A percentile compares a stretch with the other conserved stretches of the same genome.
Conservation (phyloP, 2,113 vertebrate genomes). For the Hemiprocne comata region DNA sequence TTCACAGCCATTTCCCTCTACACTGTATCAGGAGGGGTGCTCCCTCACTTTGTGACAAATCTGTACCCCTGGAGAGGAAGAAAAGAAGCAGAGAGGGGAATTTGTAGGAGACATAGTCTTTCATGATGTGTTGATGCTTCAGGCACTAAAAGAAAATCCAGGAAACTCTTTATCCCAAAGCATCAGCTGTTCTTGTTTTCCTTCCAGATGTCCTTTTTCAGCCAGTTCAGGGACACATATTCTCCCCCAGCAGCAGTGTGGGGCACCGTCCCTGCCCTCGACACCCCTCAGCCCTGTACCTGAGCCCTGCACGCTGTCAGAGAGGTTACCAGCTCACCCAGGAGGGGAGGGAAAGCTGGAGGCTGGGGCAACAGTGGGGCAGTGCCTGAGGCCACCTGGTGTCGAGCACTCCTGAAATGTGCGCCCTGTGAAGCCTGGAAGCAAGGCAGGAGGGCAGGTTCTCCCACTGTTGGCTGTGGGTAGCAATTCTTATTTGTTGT, state of each 20-base stretch:
- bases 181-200: background rate
- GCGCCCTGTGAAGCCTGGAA: background rate
- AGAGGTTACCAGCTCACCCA: fast-evolving
- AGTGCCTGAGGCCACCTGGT: background rate
- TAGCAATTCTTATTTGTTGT: background rate
- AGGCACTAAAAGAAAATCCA: background rate
- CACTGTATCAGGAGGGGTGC: background rate
- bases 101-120: background rate
- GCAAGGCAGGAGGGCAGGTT: background rate
- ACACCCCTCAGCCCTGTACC: background rate
- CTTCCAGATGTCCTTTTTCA: background rate
- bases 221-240: background rate
- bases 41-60: background rate
- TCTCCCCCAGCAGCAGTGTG: too few relatives aligned
- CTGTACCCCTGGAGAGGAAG: background rate
- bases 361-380: background rate
- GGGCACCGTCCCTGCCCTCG: fast-evolving
- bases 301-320: fast-evolving
- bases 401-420: fast-evolving
- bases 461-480: background rate
- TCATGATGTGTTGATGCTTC: background rate
- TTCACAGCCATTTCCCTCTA: background rate
- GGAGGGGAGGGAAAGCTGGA: background rate
- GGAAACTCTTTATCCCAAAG: background rate
- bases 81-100: background rate